A percentile compares a stretch with the other conserved stretches of the same genome.
These are phyloP conservation scores for Sparidentex hasta DNA, from an alignment of 2,797 vertebrate species.

Conservation along the genomic window DNA sequence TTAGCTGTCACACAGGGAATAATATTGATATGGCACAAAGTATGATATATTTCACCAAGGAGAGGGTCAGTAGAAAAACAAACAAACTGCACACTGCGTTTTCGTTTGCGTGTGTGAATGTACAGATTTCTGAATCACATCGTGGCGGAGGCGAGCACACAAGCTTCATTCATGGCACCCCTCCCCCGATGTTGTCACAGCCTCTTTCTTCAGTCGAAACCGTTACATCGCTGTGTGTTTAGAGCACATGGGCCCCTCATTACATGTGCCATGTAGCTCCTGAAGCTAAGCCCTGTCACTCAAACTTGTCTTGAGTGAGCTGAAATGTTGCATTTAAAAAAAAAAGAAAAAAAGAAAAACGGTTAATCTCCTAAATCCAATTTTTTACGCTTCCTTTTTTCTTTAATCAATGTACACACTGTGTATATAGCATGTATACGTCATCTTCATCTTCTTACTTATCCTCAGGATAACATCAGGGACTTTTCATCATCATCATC, in stretches of 20 bases:
- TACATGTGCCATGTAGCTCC: slow-evolving; percentile 39
- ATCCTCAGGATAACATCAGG: slow-evolving; percentile 56
- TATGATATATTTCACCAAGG: slow-evolving; percentile 37
- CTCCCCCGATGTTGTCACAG: slow-evolving; percentile 14
- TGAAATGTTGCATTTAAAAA: slow-evolving; percentile 28
- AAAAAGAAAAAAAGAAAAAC: background rate
- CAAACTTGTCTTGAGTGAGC: background rate
- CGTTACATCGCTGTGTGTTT: slow-evolving; percentile 32
- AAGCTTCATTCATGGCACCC: slow-evolving; percentile 41
- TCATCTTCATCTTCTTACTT: slow-evolving; percentile 25
- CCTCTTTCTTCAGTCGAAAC: slow-evolving; percentile 45
- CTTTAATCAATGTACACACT: slow-evolving; percentile 44
- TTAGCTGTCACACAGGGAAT: slow-evolving; percentile 19
- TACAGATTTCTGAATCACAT: slow-evolving; percentile 37
- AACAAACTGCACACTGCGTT: slow-evolving; percentile 21
- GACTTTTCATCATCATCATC: slow-evolving; percentile 16
- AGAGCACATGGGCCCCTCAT: slow-evolving; percentile 30
- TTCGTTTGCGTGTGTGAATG: slow-evolving; percentile 35
- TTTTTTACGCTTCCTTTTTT: slow-evolving; percentile 16
- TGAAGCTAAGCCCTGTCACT: slow-evolving; percentile 34
- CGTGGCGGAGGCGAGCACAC: slow-evolving; percentile 38
- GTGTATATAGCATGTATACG: slow-evolving; percentile 46
- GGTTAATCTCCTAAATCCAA: slow-evolving; percentile 16
- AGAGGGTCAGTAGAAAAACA: slow-evolving; percentile 54
- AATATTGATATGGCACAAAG: slow-evolving; percentile 50